Evolutionary conservation across 2,888 invertebrate species (phyloP).

Genomic region (Pyralis farinalis): DNA sequence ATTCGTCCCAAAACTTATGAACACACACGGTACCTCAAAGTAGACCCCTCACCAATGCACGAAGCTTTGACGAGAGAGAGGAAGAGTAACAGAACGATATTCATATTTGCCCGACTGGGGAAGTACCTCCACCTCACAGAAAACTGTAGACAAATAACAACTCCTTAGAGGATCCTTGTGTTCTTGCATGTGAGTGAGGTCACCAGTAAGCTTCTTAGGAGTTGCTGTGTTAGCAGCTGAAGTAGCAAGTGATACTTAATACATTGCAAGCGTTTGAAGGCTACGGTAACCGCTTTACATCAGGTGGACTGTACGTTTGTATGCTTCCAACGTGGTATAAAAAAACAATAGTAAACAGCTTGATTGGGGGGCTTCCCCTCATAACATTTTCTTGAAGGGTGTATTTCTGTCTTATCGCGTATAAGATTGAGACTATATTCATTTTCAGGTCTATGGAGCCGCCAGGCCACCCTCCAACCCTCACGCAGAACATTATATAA

Average conservation of each 20-base stretch:
- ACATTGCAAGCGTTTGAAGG: too few species aligned
- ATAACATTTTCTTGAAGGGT: too few species aligned
- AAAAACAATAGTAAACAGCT: neutral
- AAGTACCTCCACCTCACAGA: neutral
- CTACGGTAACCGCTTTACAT: too few species aligned
- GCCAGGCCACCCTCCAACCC: conserved; percentile 24
- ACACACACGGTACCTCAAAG: too few species aligned
- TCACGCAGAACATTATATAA: conserved; percentile 18
- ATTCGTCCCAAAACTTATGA: too few species aligned
- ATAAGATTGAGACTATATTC: too few species aligned
- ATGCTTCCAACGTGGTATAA: neutral
- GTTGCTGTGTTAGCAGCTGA: neutral
- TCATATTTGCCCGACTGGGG: neutral
- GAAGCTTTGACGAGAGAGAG: neutral
- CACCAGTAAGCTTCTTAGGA: neutral
- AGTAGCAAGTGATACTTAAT: too few species aligned
- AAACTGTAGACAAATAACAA: neutral
- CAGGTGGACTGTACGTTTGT: too few species aligned
- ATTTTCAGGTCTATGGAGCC: conserved; percentile 29
- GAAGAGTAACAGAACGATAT: too few species aligned
- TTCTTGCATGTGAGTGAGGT: neutral
- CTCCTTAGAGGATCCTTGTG: too few species aligned
- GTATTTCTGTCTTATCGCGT: too few species aligned
- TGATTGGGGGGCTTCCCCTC: too few species aligned
- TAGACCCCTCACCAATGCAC: neutral